These are phyloP conservation scores for Gonatopus flavifemur DNA, from an alignment of 1,140 invertebrate genomes.

Conservation along the genomic window DNA sequence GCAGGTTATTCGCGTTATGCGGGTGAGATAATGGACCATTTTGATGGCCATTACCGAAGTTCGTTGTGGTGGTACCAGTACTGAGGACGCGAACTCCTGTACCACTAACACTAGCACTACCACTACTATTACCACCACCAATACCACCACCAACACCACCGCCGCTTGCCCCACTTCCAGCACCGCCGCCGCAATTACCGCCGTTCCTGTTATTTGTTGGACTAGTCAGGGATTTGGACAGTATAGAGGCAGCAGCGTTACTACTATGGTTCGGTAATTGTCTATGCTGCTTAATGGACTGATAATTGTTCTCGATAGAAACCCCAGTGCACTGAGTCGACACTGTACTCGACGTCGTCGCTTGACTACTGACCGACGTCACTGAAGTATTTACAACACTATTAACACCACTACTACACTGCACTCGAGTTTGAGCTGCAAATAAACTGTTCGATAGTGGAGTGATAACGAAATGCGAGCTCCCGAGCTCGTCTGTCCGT, in stretches of 20 bases:
- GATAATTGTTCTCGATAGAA: constrained; percentile 30
- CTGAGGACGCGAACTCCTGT: constrained; percentile 5
- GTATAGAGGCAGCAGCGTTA: constrained; percentile 43
- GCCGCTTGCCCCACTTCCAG: no score
- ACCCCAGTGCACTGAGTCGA: constrained; percentile 30
- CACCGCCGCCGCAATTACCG: constrained; percentile 22
- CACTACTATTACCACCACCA: constrained; percentile 25
- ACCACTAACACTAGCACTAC: constrained; percentile 10
- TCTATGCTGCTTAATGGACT: constrained; percentile 40
- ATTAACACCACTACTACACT: constrained; percentile 50
- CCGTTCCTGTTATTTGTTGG: constrained; percentile 48
- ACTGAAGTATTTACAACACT: constrained; percentile 44
- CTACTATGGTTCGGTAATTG: constrained; percentile 45
- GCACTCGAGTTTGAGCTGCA: constrained; percentile 32
- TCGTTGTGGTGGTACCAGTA: constrained; percentile 29
- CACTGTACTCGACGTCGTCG: constrained; percentile 19
- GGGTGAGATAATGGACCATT: constrained; percentile 43
- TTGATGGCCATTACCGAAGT: constrained; percentile 53
- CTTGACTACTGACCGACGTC: constrained; percentile 17
- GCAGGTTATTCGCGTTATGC: constrained; percentile 46
- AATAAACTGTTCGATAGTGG: constrained; percentile 36
- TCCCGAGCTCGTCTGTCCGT: constrained; percentile 48
- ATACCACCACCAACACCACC: constrained; percentile 5
- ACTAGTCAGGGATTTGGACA: constrained; percentile 55
- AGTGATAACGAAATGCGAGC: constrained; percentile 46